Conservation (phyloP, 1,140 invertebrate species). For the Drosophila teissieri region DNA sequence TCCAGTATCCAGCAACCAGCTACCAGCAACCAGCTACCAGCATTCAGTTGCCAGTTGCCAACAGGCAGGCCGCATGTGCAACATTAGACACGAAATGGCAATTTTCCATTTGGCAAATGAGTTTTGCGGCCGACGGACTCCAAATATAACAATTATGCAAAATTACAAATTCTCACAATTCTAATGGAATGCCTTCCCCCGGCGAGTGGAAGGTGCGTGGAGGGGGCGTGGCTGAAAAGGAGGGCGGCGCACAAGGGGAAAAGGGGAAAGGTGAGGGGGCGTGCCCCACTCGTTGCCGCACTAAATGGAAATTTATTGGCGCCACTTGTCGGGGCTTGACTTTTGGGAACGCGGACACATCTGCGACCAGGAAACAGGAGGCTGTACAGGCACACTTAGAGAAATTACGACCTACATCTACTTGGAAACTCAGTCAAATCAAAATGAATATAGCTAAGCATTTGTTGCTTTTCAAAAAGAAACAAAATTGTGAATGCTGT, state of each 20-base stretch:
- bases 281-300: constrained; percentile 17
- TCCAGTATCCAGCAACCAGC: background rate
- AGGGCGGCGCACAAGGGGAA: background rate
- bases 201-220: background rate
- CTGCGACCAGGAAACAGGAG: constrained; percentile 39
- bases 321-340: constrained; percentile 51
- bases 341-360: constrained; percentile 45
- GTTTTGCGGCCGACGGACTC: constrained; percentile 82
- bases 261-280: constrained; percentile 5
- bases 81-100: constrained; percentile 83
- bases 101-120: constrained; percentile 84
- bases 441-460: too few species aligned
- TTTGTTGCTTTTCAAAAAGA: too few species aligned
- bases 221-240: background rate
- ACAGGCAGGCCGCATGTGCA: constrained; percentile 63
- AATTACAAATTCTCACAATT: constrained; percentile 84
- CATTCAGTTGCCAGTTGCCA: background rate
- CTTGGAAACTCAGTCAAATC: too few species aligned
- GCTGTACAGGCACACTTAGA: background rate
- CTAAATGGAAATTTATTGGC: constrained; percentile 83
- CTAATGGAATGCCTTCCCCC: constrained; percentile 73
- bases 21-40: background rate
- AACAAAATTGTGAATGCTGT: too few species aligned
- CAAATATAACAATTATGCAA: constrained; percentile 84
- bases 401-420: background rate